Percentiles rank a stretch among this genome's conserved stretches.
Conservation (phyloP, 2,888 invertebrate genomes). For the Acrocyrtus sp. region DNA sequence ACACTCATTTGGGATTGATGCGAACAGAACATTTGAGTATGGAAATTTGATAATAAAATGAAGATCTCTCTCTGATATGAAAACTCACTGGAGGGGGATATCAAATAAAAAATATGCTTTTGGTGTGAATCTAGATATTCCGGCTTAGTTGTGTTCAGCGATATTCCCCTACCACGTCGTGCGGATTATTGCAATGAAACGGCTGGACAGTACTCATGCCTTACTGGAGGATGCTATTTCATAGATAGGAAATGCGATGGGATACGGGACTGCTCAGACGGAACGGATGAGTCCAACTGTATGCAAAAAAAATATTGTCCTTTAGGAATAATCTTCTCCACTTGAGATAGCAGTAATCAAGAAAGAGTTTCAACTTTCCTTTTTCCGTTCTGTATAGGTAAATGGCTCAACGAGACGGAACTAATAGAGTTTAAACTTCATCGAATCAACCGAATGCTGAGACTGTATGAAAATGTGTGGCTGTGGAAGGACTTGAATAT, state of each 20-base stretch:
- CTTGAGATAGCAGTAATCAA: no score
- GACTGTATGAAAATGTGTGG: slow-evolving; percentile 96
- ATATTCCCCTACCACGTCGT: slow-evolving; percentile 80
- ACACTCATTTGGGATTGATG: slow-evolving; percentile 91
- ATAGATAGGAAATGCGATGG: slow-evolving; percentile 82
- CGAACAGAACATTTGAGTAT: slow-evolving; percentile 72
- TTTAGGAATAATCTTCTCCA: no score
- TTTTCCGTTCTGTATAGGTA: slow-evolving; percentile 68
- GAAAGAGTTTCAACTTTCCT: no score
- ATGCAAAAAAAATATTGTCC: slow-evolving; percentile 56
- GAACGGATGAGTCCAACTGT: slow-evolving; percentile 86
- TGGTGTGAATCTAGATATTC: slow-evolving; percentile 69
- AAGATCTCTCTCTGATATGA: background rate
- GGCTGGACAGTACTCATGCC: slow-evolving; percentile 80
- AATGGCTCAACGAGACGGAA: slow-evolving; percentile 75
- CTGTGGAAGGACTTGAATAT: slow-evolving; percentile 94
- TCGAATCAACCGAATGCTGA: slow-evolving; percentile 86
- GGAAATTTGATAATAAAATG: background rate
- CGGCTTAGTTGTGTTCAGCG: slow-evolving; percentile 90
- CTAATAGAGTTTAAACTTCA: slow-evolving; percentile 80
- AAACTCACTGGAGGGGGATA: background rate
- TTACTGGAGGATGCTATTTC: slow-evolving; percentile 80
- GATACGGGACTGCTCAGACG: slow-evolving; percentile 80
- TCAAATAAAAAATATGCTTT: slow-evolving; percentile 3
- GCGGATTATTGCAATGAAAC: slow-evolving; percentile 77